Conservation (phyloP, 2,113 vertebrate species). For the Crocuta crocuta region DNA sequence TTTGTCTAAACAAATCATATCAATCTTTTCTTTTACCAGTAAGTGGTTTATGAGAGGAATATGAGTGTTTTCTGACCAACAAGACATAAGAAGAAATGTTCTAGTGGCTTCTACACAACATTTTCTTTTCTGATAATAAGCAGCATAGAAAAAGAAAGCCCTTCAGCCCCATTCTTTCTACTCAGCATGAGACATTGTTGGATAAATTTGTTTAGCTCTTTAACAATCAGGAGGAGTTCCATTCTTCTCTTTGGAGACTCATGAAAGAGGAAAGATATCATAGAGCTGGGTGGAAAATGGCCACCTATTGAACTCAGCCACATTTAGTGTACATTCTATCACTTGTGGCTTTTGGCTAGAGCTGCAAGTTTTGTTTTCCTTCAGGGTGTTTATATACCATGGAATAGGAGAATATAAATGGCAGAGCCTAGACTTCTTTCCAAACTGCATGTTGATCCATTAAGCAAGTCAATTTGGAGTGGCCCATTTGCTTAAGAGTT, state of each 20-base stretch:
- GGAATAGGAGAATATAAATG: neutral
- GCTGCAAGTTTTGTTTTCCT: neutral
- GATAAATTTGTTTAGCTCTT: neutral
- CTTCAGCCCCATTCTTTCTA: neutral
- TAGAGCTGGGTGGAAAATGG: neutral
- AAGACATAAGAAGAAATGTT: neutral
- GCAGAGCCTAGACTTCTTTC: neutral
- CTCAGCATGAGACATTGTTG: neutral
- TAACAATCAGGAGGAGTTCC: neutral
- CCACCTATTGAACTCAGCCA: neutral
- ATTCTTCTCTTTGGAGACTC: neutral
- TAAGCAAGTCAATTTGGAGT: neutral
- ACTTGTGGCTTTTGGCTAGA: neutral
- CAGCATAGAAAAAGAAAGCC: neutral
- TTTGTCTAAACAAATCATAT: neutral
- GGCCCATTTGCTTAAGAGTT: neutral
- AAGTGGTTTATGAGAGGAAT: neutral
- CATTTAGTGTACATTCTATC: neutral
- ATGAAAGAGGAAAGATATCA: accelerated
- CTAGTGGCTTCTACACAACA: neutral
- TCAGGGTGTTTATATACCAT: neutral
- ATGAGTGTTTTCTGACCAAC: neutral
- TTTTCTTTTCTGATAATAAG: neutral
- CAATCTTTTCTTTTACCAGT: neutral
- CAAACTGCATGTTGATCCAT: neutral